phyloP scores from a whole-genome alignment of 2,888 invertebrate species.

The Trypoxylon attenuatum region DNA sequence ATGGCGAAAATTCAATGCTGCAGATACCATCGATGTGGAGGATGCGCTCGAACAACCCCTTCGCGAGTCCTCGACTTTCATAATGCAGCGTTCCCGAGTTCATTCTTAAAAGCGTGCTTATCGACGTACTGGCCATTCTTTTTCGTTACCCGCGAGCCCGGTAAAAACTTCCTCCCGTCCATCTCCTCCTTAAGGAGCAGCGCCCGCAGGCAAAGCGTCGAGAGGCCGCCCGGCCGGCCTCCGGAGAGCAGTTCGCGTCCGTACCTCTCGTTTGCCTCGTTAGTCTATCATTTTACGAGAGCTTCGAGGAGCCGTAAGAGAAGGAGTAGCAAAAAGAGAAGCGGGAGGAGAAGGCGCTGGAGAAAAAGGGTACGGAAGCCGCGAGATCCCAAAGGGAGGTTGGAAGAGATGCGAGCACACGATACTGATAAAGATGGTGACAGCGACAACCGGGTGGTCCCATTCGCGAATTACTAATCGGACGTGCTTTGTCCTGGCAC shows the following conservation, averaged over 20 bases:
- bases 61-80: no score
- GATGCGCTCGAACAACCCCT: no score
- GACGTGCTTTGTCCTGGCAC: neutral
- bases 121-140: neutral
- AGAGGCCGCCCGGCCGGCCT: neutral
- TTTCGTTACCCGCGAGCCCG: neutral
- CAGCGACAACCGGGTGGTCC: neutral
- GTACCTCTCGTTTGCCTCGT: neutral
- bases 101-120: neutral
- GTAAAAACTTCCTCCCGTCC: neutral
- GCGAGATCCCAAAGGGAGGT: no score
- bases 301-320: constrained; percentile 2
- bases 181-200: neutral
- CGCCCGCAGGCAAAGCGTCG: neutral
- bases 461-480: neutral
- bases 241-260: neutral
- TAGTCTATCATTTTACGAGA: neutral
- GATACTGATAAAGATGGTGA: neutral
- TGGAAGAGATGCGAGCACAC: neutral
- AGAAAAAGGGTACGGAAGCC: no score
- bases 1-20: neutral
- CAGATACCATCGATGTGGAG: no score
- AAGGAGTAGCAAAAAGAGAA: neutral
- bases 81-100: neutral
- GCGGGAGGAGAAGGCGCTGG: neutral